These are phyloP conservation scores for Microhierax caerulescens DNA, from an alignment of 2,797 vertebrate genomes.

Conservation along the genomic window DNA sequence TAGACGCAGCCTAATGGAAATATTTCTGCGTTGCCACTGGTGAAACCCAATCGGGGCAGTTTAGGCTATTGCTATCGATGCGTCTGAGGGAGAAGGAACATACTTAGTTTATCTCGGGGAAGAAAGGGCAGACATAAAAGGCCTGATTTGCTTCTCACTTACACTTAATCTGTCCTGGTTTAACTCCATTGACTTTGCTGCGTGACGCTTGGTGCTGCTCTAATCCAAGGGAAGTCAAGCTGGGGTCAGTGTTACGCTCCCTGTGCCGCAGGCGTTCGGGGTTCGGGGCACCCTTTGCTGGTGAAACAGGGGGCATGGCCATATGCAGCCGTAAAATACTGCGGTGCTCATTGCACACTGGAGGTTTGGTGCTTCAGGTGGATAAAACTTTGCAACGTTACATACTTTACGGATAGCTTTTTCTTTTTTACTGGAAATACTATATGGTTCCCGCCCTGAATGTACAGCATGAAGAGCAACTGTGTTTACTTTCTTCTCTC, in stretches of 20 bases:
- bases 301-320: not conserved
- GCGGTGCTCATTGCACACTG: not conserved
- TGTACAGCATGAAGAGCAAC: not conserved
- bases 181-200: not conserved
- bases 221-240: not conserved
- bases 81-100: not conserved
- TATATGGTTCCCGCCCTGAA: not conserved
- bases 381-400: not conserved
- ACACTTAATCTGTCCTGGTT: slow-evolving; percentile 7
- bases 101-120: slow-evolving; percentile 13
- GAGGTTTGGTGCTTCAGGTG: not conserved
- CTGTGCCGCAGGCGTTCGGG: rapidly evolving
- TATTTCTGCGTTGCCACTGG: slow-evolving; percentile 41
- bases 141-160: slow-evolving; percentile 17
- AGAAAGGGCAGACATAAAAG: not conserved
- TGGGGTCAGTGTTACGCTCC: rapidly evolving
- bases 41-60: slow-evolving; percentile 51
- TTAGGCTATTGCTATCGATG: slow-evolving; percentile 44
- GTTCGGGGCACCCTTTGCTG: not conserved
- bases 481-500: not conserved
- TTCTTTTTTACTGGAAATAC: slow-evolving; percentile 30
- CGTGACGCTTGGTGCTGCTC: not conserved
- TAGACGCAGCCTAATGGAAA: slow-evolving; percentile 64
- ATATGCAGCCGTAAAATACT: not conserved
- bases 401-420: not conserved